Evolutionary conservation across 92 coral and sea anemone genomes (phyloP).

Genomic region (Bergia puertoricense): DNA sequence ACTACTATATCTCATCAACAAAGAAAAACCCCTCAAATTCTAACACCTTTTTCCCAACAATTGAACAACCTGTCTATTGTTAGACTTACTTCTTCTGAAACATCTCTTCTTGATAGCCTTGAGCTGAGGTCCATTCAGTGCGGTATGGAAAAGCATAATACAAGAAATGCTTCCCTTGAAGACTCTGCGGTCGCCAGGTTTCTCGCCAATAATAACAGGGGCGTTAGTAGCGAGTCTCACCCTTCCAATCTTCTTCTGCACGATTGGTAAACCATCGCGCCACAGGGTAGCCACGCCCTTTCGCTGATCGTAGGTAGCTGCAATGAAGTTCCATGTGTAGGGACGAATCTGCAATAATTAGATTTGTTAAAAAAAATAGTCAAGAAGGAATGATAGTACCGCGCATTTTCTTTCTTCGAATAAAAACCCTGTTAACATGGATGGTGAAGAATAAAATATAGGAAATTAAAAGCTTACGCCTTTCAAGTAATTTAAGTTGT

Average conservation of each 20-base stretch:
- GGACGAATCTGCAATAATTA: slow-evolving; percentile 23
- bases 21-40: too few relatives aligned
- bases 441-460: too few relatives aligned
- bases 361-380: not conserved
- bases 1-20: too few relatives aligned
- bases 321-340: slow-evolving; percentile 35
- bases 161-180: slow-evolving; percentile 58
- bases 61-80: not conserved
- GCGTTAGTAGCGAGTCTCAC: slow-evolving; percentile 85
- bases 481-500: too few relatives aligned
- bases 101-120: slow-evolving; percentile 18
- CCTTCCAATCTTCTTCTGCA: slow-evolving; percentile 67
- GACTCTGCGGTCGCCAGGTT: slow-evolving; percentile 39
- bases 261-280: slow-evolving; percentile 69
- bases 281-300: slow-evolving; percentile 65
- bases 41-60: not conserved
- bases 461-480: too few relatives aligned
- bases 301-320: slow-evolving; percentile 13
- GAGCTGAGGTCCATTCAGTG: slow-evolving; percentile 41
- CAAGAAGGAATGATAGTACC: not conserved
- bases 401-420: not conserved
- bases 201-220: slow-evolving; percentile 60
- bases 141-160: slow-evolving; percentile 40
- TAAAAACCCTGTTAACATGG: too few relatives aligned
- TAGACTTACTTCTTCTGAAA: slow-evolving; percentile 35